Conservation (phyloP, 2,113 vertebrate species). For the Rhipidura dahli region DNA sequence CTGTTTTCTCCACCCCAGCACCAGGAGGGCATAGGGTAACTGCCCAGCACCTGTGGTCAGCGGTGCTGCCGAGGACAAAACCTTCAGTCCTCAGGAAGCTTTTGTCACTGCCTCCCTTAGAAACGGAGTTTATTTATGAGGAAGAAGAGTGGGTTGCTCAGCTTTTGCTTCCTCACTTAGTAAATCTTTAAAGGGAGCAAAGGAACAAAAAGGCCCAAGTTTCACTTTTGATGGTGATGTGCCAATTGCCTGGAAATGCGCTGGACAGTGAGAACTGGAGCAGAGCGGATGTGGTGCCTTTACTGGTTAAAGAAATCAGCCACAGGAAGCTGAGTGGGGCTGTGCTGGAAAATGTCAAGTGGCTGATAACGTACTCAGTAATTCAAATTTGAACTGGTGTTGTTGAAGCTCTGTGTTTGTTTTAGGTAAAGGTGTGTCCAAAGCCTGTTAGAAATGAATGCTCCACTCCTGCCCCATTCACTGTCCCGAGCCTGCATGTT, state of each 20-base stretch:
- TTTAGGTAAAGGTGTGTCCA: neutral
- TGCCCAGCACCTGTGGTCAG: neutral
- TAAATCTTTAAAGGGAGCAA: neutral
- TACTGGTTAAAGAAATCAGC: neutral
- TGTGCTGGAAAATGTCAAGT: neutral
- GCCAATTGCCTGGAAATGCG: neutral
- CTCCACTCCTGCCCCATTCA: fast-evolving
- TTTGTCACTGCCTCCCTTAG: neutral
- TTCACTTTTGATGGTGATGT: neutral
- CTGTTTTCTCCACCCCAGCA: neutral
- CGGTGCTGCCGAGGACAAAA: neutral
- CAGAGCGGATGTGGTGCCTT: fast-evolving
- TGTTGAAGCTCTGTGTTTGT: neutral
- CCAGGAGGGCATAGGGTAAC: fast-evolving
- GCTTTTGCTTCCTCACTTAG: neutral
- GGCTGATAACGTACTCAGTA: neutral
- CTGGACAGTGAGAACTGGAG: fast-evolving
- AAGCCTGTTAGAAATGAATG: neutral
- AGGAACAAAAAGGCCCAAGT: neutral
- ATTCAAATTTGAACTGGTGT: neutral
- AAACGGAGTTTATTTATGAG: neutral
- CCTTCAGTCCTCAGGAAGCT: neutral
- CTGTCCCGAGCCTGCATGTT: fast-evolving
- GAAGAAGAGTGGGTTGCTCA: neutral
- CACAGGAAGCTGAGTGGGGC: neutral